These are phyloP conservation scores for Trachemys scripta DNA, from an alignment of 2,113 vertebrate species.

Conservation along the genomic window DNA sequence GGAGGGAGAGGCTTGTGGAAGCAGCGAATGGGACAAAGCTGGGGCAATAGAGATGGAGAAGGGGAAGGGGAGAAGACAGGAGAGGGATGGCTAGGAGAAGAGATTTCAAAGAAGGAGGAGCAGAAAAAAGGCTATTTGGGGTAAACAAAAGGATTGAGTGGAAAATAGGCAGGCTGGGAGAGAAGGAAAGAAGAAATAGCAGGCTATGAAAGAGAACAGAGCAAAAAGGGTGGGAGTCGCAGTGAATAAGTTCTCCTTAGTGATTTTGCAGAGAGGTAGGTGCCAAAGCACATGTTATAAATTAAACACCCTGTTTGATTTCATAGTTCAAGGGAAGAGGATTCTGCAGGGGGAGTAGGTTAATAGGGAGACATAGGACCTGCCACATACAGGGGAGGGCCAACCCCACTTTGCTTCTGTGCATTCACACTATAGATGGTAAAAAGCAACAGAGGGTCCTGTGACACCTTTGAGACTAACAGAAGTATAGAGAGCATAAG, in stretches of 20 bases:
- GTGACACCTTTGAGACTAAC: too few relatives aligned
- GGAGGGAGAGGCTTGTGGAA: background rate
- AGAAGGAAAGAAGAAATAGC: background rate
- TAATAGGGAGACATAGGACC: background rate
- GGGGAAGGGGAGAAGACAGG: background rate
- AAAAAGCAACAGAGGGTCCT: background rate
- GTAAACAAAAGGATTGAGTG: slow-evolving; percentile 30
- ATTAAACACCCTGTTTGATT: background rate
- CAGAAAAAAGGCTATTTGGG: slow-evolving; percentile 44
- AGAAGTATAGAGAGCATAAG: too few relatives aligned
- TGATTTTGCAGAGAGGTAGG: background rate
- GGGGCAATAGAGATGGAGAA: background rate
- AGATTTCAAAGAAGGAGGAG: background rate
- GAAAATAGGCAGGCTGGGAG: background rate
- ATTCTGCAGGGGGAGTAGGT: background rate
- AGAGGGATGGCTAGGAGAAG: background rate
- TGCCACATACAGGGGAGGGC: background rate
- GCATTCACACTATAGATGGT: background rate
- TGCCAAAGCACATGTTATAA: background rate
- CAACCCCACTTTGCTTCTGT: background rate
- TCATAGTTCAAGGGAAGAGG: background rate
- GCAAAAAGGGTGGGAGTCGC: background rate
- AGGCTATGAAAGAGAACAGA: background rate
- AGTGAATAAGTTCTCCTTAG: background rate
- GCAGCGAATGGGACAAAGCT: too few relatives aligned